phyloP scores from a whole-genome alignment of 2,888 invertebrate species.

The Melanchra persicariae region DNA sequence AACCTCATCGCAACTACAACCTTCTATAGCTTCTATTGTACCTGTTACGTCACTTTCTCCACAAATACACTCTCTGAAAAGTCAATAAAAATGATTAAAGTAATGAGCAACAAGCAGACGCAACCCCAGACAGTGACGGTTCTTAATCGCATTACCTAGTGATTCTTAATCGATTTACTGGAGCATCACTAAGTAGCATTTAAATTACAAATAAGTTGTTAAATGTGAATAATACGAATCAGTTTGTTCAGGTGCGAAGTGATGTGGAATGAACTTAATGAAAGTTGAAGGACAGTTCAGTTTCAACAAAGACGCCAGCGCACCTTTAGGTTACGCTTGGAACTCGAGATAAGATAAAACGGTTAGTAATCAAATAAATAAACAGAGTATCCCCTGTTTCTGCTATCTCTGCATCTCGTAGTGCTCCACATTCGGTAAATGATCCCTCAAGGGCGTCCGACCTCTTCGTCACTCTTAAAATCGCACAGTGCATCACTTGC shows the following conservation, averaged over 20 bases:
- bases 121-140: constrained; percentile 47
- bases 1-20: background rate
- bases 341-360: constrained; percentile 69
- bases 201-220: constrained; percentile 66
- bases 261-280: constrained; percentile 64
- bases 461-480: constrained; percentile 6
- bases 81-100: constrained; percentile 18
- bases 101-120: constrained; percentile 37
- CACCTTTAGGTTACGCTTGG: constrained; percentile 43
- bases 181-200: constrained; percentile 64
- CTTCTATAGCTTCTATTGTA: background rate
- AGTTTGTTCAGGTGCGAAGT: constrained; percentile 59
- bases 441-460: constrained; percentile 70
- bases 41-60: constrained; percentile 40
- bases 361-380: constrained; percentile 58
- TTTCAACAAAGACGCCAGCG: constrained; percentile 61
- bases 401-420: constrained; percentile 51
- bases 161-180: constrained; percentile 64
- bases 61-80: constrained; percentile 39
- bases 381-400: constrained; percentile 55
- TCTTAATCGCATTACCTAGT: constrained; percentile 49
- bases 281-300: constrained; percentile 71
- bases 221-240: constrained; percentile 52
- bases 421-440: constrained; percentile 70
- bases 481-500: background rate